Conservation (phyloP, 35 echinoderm and acorn worm species). For the Diadema setosum region DNA sequence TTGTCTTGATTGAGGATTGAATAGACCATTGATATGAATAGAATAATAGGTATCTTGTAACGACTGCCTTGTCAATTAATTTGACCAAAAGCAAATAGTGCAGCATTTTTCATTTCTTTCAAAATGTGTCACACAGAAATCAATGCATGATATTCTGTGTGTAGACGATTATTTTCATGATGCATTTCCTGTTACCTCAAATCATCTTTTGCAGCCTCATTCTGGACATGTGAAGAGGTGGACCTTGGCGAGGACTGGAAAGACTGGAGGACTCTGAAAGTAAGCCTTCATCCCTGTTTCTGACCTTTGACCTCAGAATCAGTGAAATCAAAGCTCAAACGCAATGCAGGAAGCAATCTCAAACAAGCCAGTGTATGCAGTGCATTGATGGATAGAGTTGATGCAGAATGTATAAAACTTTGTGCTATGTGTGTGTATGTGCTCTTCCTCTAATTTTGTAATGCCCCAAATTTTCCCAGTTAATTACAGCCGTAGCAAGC, state of each 20-base stretch:
- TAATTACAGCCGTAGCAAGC: no score
- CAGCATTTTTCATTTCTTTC: background rate
- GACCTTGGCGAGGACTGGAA: slow-evolving; percentile 74
- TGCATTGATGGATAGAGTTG: no score
- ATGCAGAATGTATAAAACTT: no score
- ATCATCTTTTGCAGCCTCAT: slow-evolving; percentile 67
- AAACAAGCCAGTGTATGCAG: no score
- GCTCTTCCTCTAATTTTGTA: no score
- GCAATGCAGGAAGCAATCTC: no score
- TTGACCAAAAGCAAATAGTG: background rate
- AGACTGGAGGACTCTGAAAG: slow-evolving; percentile 75
- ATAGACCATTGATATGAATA: background rate
- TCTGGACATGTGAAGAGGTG: slow-evolving; percentile 97
- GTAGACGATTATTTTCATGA: background rate
- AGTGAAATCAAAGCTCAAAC: no score
- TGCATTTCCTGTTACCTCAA: background rate
- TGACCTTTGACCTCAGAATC: no score
- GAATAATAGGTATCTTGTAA: background rate
- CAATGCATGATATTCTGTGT: background rate
- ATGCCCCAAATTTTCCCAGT: no score
- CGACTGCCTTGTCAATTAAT: background rate
- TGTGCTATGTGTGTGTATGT: no score
- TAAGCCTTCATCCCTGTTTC: background rate
- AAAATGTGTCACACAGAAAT: background rate
- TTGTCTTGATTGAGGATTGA: background rate